Evolutionary conservation across 2,888 invertebrate genomes (phyloP), one percentile per base, ranked within the genome.

Genomic region (Melanostoma mellinum): DNA sequence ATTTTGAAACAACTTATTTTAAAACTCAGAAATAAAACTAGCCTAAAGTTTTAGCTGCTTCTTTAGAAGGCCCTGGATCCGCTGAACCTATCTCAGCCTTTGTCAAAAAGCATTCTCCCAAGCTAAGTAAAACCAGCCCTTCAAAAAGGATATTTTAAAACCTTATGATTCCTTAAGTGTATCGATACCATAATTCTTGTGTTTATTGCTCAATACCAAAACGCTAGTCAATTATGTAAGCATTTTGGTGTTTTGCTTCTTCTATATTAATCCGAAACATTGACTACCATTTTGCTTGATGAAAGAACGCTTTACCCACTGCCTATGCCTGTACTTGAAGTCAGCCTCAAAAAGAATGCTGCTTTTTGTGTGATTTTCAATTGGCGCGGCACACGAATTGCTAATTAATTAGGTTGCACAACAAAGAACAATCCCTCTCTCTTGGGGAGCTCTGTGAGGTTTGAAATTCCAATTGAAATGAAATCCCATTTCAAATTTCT

Each of bases 361-460:
- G 10, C 5, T n/a, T 76, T 20, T 20, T 20, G 20, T 20, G 20
- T 48, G 40, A 69, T 55, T 69, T 69, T 55, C 20, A 38, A 76
- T 69, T 46, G 40, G 32, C 4, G 20, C n/a, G 35, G 52, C 61
- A 48, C 69, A 58, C 52, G 46, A 78, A 65, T 75, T 75, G 53
- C 71, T 80, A 80, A 75, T 80, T 80, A 80, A 80, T 80, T 71
- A 71, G 75, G 35, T 40, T 63, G 6, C 69, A 48, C 44, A 53
- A 63, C 44, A 53, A 58, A 69, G 58, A 44, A 50, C 58, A 53
- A n/a, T 33, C 6, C 30, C 32, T 32, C 6, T 8, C 36, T 33
- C 30, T 4, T 9, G 10, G 42, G 5, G 42, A 53, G 6, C 9
- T 8, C 2, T 38, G 30, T n/a, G 10, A 5, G 6, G 2, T 10